Evolutionary conservation across 2,797 vertebrate species (phyloP), one percentile per base, ranked within the genome.

Genomic region (Myotis myotis): DNA sequence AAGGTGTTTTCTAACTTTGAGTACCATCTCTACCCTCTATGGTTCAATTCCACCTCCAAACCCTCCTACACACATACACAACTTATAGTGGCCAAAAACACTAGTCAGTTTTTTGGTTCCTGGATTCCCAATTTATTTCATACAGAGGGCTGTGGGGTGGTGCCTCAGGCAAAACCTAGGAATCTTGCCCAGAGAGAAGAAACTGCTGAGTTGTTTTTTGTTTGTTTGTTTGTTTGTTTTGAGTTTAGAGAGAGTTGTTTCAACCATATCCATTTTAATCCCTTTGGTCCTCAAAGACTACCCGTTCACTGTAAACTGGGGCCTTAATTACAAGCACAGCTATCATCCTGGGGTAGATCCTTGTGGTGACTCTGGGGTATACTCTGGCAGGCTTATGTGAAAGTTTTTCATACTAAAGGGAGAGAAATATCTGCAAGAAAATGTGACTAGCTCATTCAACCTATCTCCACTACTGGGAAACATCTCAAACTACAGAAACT

Each of bases 341-440:
- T 49, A 8, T 92, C 79, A 71, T 57, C 55, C 53, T 83, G 71
- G 71, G 36, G 87, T 20, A 38, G 66, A 75, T 44, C 60, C 15
- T 66, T 68, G 7, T 57, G 57, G 87, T 84, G 49, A 92, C 64
- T 81, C 17, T 51, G 20, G 44, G n/a, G 49, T 66, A 89, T 1
- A 36, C n/a, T 91, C 41, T 68, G 20, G 53, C 81, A 64, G 57
- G 23, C 51, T 91, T 86, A 36, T 28, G 25, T 87, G 36, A 41
- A 88, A 80, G 55, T 30, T 85, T 71, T 81, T 76, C 66, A 90
- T 76, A 85, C 28, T 41, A 78, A 57, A 57, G 17, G 72, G 23
- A 82, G 89, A 81, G 38, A 94, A 93, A 86, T 5, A 71, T 41
- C 60, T 89, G 60, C 23, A 95, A 92, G 55, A 86, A 92, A 72